A percentile compares a stretch with the other conserved stretches of the same genome.
Evolutionary conservation across 1,140 invertebrate genomes (phyloP).

Genomic region (Dendrolimus kikuchii): DNA sequence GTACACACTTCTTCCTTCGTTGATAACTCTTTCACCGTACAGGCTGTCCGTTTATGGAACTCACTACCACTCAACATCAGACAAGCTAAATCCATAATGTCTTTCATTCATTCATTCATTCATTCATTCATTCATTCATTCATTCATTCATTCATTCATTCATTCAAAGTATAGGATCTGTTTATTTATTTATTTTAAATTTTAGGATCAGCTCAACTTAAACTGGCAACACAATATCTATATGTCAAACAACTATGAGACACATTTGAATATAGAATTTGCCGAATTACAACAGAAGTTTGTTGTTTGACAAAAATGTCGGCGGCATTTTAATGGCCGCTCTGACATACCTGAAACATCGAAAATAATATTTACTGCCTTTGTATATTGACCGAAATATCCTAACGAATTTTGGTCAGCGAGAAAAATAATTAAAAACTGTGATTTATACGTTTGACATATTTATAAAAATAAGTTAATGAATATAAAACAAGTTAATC

Average conservation of each 20-base stretch:
- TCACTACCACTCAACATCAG: too few species aligned
- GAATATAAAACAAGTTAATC: conserved; percentile 2
- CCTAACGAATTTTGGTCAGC: conserved; percentile 20
- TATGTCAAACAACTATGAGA: conserved; percentile 26
- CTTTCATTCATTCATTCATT: too few species aligned
- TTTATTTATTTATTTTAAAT: too few species aligned
- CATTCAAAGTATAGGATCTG: too few species aligned
- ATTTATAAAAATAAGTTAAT: conserved; percentile 15
- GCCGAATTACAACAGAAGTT: conserved; percentile 20
- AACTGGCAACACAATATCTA: conserved; percentile 16
- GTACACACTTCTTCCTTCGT: too few species aligned
- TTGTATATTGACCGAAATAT: conserved; percentile 31
- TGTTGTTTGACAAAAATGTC: conserved; percentile 40
- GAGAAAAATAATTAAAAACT: conserved; percentile 35
- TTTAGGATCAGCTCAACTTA: conserved; percentile 18
- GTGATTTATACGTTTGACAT: conserved; percentile 38
- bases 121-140: too few species aligned
- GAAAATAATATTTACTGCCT: conserved; percentile 54
- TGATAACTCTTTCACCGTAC: too few species aligned
- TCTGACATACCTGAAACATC: conserved; percentile 50
- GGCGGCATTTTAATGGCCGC: conserved; percentile 49
- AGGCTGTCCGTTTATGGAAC: too few species aligned
- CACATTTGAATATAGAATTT: conserved; percentile 38
- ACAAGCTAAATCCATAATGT: too few species aligned
- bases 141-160: too few species aligned